Conservation (phyloP, 2,888 invertebrate species). For the Patella depressa region DNA sequence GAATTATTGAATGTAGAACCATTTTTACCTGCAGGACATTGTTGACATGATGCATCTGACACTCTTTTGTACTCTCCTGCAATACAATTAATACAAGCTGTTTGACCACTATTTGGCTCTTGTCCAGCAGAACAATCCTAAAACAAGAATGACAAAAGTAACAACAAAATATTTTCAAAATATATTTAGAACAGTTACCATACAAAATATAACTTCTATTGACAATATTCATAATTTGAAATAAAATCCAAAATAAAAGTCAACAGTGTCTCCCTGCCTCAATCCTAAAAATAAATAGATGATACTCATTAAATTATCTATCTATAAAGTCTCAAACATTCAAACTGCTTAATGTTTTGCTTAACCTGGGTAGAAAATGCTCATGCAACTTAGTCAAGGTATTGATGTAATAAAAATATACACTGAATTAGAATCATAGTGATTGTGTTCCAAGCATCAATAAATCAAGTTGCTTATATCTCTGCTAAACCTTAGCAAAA, state of each 20-base stretch:
- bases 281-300: too few relatives aligned
- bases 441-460: too few relatives aligned
- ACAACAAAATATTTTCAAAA: background rate
- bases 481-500: too few relatives aligned
- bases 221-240: background rate
- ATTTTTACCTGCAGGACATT: conserved; percentile 52
- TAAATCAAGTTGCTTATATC: too few relatives aligned
- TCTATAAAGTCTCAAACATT: too few relatives aligned
- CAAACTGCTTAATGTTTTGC: too few relatives aligned
- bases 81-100: conserved; percentile 49
- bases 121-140: conserved; percentile 58
- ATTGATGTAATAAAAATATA: too few relatives aligned
- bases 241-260: too few relatives aligned
- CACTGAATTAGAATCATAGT: too few relatives aligned
- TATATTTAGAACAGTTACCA: background rate
- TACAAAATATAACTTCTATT: background rate
- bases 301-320: background rate
- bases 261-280: background rate
- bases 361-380: too few relatives aligned
- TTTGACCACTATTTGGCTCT: conserved; percentile 45
- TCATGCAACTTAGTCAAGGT: too few relatives aligned
- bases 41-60: conserved; percentile 45
- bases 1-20: too few relatives aligned
- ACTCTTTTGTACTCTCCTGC: conserved; percentile 49
- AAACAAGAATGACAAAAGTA: conserved; percentile 20